Evolutionary conservation across 2,113 vertebrate genomes (phyloP), one percentile per base, ranked within the genome.

Genomic region (Hippopotamus amphibius): DNA sequence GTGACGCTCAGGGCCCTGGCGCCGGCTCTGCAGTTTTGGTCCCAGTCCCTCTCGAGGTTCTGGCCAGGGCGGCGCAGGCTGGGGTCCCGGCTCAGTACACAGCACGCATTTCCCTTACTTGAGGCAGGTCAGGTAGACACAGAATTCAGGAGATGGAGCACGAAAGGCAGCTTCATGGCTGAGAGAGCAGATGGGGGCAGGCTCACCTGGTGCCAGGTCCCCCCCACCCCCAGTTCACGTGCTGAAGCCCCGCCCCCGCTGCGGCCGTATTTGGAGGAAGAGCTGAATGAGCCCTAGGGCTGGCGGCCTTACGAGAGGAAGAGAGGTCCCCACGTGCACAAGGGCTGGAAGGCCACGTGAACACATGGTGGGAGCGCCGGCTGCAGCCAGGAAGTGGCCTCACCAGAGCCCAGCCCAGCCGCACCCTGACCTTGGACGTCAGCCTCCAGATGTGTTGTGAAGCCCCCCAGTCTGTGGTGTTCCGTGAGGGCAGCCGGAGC

Each of bases 31-130:
- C 3, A 17, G 50, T n/a, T 2, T 10, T 6, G n/a, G 7, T 55
- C n/a, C 63, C 30, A 8, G 5, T 7, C 43, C 48, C 16, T 43
- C 37, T n/a, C 0, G 1, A 10, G 53, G 66, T 24, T 72, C 30
- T 48, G 37, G 77, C 37, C 6, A 15, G 0, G 12, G 15, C 24
- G 17, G 24, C 19, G 5, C 7, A 0, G 1, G 16, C 57, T 2
- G 4, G 14, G 72, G 16, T 30, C 19, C 5, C 3, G 33, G 2
- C 55, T 77, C 11, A 28, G 21, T 2, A 16, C 53, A 7, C 1
- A 46, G 43, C 59, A 0, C n/a, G 2, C 0, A 0, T 24, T 53
- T 10, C 6, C 2, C 41, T 30, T 30, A 22, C 0, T 15, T 6
- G 6, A 10, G 61, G 11, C 30, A 15, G 59, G 77, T 17, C 21